A percentile compares a stretch with the other conserved stretches of the same genome.
Evolutionary conservation across 2,113 vertebrate species (phyloP).

Genomic region (Hypomesus transpacificus): DNA sequence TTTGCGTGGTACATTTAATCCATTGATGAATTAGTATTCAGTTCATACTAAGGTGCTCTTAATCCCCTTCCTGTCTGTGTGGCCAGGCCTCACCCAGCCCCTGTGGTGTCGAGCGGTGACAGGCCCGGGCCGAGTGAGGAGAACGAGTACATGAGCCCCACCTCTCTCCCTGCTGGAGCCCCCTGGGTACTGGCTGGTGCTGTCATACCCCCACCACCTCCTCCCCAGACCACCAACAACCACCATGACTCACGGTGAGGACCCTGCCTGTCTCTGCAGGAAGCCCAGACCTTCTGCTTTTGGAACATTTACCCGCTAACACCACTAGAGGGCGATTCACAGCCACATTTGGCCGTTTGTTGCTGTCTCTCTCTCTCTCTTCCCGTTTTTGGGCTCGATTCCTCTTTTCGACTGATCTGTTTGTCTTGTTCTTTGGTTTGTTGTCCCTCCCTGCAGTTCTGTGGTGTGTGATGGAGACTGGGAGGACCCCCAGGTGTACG

Average conservation of each 20-base stretch:
- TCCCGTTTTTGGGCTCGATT: neutral
- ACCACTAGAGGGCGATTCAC: neutral
- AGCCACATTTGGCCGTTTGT: neutral
- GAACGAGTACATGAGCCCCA: conserved; percentile 95
- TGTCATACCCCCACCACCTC: conserved; percentile 70
- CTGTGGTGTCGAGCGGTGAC: conserved; percentile 72
- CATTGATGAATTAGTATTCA: no score
- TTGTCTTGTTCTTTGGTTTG: neutral
- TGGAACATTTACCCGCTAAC: no score
- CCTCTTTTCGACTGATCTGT: neutral
- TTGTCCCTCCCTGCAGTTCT: conserved; percentile 4
- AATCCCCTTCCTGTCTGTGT: neutral
- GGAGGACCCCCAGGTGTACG: conserved; percentile 84
- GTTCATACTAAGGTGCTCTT: neutral
- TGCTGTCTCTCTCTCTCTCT: neutral
- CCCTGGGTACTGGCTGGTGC: conserved; percentile 56
- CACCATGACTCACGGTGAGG: conserved; percentile 58
- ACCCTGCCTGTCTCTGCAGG: neutral
- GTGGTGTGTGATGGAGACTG: conserved; percentile 72
- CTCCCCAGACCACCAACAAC: conserved; percentile 53
- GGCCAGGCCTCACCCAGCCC: conserved; percentile 77
- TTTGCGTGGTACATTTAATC: no score
- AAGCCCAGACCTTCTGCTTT: neutral
- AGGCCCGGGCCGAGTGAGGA: conserved; percentile 80
- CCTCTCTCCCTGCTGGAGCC: conserved; percentile 79